Evolutionary conservation across 2,888 invertebrate genomes (phyloP).

Genomic region (Agrotis segetum): DNA sequence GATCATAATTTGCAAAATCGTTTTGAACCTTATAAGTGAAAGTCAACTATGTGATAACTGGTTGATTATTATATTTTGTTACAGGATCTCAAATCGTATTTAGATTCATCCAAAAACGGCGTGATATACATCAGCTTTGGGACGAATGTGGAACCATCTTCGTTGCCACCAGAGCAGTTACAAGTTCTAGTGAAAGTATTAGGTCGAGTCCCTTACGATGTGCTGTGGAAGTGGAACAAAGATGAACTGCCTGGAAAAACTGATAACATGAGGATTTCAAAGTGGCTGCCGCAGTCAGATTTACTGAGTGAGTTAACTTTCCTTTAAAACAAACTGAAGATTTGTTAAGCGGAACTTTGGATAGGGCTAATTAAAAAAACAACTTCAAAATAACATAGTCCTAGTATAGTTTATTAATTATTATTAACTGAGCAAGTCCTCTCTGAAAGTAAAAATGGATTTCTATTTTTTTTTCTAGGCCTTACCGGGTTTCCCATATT

Average conservation of each 20-base stretch:
- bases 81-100: conserved; percentile 77
- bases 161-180: conserved; percentile 69
- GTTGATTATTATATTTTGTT: conserved; percentile 41
- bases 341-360: no score
- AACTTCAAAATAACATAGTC: no score
- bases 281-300: conserved; percentile 69
- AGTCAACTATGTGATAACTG: not conserved
- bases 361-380: no score
- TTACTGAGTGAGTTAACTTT: conserved; percentile 30
- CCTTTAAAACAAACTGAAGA: no score
- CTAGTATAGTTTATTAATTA: no score
- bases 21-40: not conserved
- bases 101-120: conserved; percentile 80
- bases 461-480: no score
- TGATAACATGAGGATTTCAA: conserved; percentile 77
- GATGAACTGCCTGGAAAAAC: conserved; percentile 61
- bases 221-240: conserved; percentile 77
- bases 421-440: no score
- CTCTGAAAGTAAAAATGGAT: no score
- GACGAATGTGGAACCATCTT: conserved; percentile 76
- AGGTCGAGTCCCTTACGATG: conserved; percentile 78
- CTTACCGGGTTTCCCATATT: no score
- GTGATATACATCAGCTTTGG: conserved; percentile 86
- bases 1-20: no score
- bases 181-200: conserved; percentile 75